Conservation (phyloP, 1,140 invertebrate genomes). For the Pygmarrhopalites habei region DNA sequence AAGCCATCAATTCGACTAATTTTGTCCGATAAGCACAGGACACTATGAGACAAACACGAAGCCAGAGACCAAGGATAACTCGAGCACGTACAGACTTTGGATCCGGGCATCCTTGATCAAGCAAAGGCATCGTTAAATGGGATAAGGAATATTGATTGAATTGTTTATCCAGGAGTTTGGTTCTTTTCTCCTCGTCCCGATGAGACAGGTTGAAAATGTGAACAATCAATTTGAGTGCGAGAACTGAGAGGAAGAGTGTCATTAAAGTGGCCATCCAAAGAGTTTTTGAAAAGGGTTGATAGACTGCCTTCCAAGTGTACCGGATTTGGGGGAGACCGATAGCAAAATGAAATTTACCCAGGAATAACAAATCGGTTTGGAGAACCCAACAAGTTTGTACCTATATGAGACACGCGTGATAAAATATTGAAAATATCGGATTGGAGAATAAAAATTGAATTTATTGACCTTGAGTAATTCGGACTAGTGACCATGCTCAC, state of each 20-base stretch:
- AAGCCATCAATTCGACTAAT: slow-evolving; percentile 14
- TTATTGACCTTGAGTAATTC: background rate
- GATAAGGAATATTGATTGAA: background rate
- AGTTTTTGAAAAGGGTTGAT: background rate
- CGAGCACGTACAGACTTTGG: background rate
- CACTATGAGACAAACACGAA: background rate
- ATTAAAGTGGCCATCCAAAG: background rate
- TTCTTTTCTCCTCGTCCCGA: background rate
- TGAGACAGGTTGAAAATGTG: too few species aligned
- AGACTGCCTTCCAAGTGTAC: background rate
- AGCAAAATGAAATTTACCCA: background rate
- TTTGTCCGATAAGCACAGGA: slow-evolving; percentile 18
- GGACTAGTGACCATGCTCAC: background rate
- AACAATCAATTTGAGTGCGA: background rate
- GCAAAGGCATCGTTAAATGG: background rate
- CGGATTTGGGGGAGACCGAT: background rate
- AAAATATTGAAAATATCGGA: background rate
- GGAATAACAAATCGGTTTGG: background rate
- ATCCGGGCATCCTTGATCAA: background rate
- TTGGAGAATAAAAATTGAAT: background rate
- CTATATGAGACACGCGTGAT: background rate
- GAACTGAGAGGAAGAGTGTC: background rate
- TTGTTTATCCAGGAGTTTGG: too few species aligned
- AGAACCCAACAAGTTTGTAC: background rate
- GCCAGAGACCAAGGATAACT: background rate